Percentiles rank a stretch among this genome's conserved stretches.
These are phyloP conservation scores for Meganola albula DNA, from an alignment of 2,888 invertebrate species.

Conservation along the genomic window DNA sequence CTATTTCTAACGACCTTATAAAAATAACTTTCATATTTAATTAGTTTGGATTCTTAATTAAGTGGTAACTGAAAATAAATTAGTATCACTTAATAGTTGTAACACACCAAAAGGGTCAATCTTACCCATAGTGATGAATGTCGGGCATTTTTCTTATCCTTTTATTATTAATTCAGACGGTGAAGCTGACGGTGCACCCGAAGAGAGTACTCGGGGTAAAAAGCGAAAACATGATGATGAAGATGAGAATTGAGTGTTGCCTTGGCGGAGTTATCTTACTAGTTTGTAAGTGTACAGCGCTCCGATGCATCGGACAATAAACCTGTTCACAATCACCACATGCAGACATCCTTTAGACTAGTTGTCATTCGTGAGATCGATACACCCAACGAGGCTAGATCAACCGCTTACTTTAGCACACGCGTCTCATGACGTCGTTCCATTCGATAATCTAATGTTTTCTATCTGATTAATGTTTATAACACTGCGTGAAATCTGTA, in stretches of 20 bases:
- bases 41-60: no score
- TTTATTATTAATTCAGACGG: slow-evolving; percentile 47
- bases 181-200: slow-evolving; percentile 56
- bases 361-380: slow-evolving; percentile 63
- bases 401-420: slow-evolving; percentile 33
- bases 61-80: no score
- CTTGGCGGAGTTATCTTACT: slow-evolving; percentile 72
- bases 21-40: no score
- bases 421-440: slow-evolving; percentile 28
- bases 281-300: slow-evolving; percentile 75
- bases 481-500: slow-evolving; percentile 62
- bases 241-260: slow-evolving; percentile 74
- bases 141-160: neutral
- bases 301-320: slow-evolving; percentile 74
- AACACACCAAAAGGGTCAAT: no score
- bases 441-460: slow-evolving; percentile 38
- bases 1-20: no score
- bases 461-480: slow-evolving; percentile 51
- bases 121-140: no score
- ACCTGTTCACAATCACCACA: slow-evolving; percentile 47
- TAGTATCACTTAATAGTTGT: no score
- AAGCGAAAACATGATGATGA: slow-evolving; percentile 79
- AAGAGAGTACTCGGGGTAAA: slow-evolving; percentile 78
- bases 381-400: slow-evolving; percentile 39
- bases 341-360: slow-evolving; percentile 48